Base-by-base conservation (phyloP, 2,797 vertebrate genomes). In the Setipinna tenuifilis region DNA sequence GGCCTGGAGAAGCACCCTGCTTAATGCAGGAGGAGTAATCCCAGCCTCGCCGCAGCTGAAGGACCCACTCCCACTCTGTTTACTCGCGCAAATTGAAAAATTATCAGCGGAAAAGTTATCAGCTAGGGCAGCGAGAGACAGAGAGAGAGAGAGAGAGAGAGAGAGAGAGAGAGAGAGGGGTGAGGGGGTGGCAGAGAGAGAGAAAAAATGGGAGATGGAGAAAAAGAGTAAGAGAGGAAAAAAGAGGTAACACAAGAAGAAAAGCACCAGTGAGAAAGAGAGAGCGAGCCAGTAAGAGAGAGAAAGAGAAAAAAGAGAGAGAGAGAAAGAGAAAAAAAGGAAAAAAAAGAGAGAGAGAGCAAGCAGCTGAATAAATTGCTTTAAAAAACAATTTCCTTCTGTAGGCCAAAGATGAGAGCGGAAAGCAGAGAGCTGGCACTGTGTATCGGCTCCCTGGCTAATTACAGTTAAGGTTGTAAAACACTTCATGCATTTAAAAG, bases 1-100 rank as follows among this genome's bases (percentile, higher is more conserved):
- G 65, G 25, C 25, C 65, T 71, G 65, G 25, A 71, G 65, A 71
- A 71, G 65, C 65, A 71, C 25, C 65, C 65, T 71, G 85, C 48
- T 90, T 91, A 90, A 92, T 87, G 87, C 87, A 89, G 85, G 83
- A 35, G 21, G 88, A 41, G 28, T 88, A 88, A 87, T 90, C 89
- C 87, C 61, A 91, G 89, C 86, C 85, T 84, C 87, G 87, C 84
- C 86, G 87, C 90, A 92, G 89, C 92, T 94, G 92, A 89, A 93
- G 93, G 92, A 96, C 95, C 95, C 95, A 90, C 92, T 95, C 93
- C 90, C 92, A 94, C 91, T 91, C 93, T 96, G 94, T 94, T 95
- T 96, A 96, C 93, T 92, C 93, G 93, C 91, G 90, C 90, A 96
- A 97, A 97, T 95, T 96, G 95, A 97, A 97, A 97, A 96, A 95